Evolutionary conservation across 2,113 vertebrate genomes (phyloP).

Genomic region (Mesembrinibis cayennensis): DNA sequence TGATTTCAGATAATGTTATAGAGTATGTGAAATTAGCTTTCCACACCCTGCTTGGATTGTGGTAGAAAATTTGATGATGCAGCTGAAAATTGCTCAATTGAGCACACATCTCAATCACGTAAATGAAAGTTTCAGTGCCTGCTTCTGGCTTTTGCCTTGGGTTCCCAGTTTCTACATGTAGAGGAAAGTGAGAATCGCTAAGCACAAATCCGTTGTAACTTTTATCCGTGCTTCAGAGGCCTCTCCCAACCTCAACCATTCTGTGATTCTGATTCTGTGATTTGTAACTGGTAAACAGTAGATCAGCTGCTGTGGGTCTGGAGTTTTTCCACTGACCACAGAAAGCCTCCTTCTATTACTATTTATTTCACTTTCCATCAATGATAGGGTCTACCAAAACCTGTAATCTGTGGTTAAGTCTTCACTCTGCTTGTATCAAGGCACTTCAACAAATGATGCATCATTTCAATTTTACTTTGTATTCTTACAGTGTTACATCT

Average conservation of each 20-base stretch:
- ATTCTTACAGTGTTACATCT: background rate
- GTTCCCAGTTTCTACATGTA: background rate
- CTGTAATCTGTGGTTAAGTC: background rate
- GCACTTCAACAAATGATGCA: background rate
- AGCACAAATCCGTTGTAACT: background rate
- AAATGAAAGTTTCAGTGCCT: background rate
- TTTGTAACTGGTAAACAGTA: background rate
- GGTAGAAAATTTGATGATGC: slow-evolving; percentile 10
- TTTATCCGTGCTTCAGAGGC: background rate
- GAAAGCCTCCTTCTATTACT: background rate
- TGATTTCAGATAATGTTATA: slow-evolving; percentile 11
- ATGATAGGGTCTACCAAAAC: background rate
- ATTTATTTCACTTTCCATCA: background rate
- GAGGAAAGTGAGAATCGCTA: background rate
- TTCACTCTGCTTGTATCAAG: background rate
- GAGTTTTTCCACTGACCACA: background rate
- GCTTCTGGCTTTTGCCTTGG: background rate
- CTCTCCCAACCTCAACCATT: background rate
- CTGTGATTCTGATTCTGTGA: background rate
- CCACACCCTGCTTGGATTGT: slow-evolving; percentile 13
- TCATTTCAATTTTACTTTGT: background rate
- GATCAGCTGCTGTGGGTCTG: background rate
- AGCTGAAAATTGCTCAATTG: background rate
- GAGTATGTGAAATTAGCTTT: background rate
- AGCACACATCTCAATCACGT: background rate